Evolutionary conservation across 2,888 invertebrate species (phyloP), one percentile per base, ranked within the genome.

Genomic region (Apeira syringaria): DNA sequence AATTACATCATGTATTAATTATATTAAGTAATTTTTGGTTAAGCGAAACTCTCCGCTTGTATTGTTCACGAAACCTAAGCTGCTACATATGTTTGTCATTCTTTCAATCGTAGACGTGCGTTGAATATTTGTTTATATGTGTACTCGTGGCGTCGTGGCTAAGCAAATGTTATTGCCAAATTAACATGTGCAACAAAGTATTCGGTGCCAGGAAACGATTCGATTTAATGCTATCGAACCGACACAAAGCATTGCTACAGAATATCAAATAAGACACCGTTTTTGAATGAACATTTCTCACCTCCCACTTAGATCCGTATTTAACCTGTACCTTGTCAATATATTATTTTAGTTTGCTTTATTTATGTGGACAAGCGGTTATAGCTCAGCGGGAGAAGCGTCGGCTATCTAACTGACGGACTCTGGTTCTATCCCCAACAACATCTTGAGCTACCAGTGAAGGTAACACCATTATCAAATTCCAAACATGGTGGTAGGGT

Each of bases 151-250:
- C 44, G 54, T 53, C 54, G 35, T 41, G 40, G 28, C 41, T 50
- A 47, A 50, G 42, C 45, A 53, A 47, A 20, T 7, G 7, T 38
- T 50, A 47, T 39, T 44, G 35, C 44, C 50, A 45, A 68, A 73
- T 75, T 73, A 71, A 53, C 66, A 74, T 73, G 72, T 65, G 59
- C 70, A 49, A 51, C 49, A 73, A 72, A 70, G 68, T 72, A 56
- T 61, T 55, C 50, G 53, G 45, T 49, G 67, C 61, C 71, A 78
- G 75, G 73, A 75, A 79, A 74, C 65, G 60, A 61, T 64, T 53
- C 57, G 50, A 70, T 66, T 78, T 70, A 50, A 54, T 61, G 64
- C 60, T 61, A 64, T 33, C 17, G 20, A 36, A 67, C 51, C 60
- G 56, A 51, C 29, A 30, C 5, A 20, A 13, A 10, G 9, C 15